Conservation (phyloP, 2,113 vertebrate species). For the Hiodon alosoides region DNA sequence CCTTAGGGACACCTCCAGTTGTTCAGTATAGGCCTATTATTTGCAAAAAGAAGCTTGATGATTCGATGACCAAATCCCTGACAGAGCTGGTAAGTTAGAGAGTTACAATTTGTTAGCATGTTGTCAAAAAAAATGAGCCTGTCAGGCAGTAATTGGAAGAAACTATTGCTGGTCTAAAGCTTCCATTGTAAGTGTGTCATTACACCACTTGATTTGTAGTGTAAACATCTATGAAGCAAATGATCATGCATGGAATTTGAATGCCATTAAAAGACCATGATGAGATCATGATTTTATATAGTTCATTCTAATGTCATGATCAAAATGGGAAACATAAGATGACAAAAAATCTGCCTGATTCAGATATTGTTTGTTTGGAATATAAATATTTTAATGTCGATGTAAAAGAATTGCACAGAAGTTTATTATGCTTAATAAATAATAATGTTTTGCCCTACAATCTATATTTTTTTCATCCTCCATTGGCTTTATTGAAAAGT, state of each 20-base stretch:
- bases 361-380: neutral
- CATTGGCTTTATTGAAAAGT: too few species aligned
- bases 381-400: neutral
- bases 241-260: conserved; percentile 15
- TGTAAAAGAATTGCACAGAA: too few species aligned
- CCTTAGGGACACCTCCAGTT: too few species aligned
- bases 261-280: conserved; percentile 8
- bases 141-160: conserved; percentile 25
- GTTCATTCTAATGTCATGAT: neutral
- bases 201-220: conserved; percentile 19
- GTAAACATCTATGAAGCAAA: conserved; percentile 28
- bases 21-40: too few species aligned
- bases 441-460: too few species aligned
- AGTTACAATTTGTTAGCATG: conserved; percentile 30
- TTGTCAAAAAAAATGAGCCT: conserved; percentile 30
- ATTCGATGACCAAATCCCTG: conserved; percentile 22
- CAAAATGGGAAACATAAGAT: neutral
- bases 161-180: conserved; percentile 24
- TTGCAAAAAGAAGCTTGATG: neutral
- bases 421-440: too few species aligned
- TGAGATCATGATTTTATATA: neutral
- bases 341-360: neutral
- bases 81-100: conserved; percentile 11
- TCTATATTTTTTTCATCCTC: too few species aligned
- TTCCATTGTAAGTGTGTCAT: conserved; percentile 22